Conservation (phyloP, 2,888 invertebrate species). For the Hirtodrosophila histrioides region DNA sequence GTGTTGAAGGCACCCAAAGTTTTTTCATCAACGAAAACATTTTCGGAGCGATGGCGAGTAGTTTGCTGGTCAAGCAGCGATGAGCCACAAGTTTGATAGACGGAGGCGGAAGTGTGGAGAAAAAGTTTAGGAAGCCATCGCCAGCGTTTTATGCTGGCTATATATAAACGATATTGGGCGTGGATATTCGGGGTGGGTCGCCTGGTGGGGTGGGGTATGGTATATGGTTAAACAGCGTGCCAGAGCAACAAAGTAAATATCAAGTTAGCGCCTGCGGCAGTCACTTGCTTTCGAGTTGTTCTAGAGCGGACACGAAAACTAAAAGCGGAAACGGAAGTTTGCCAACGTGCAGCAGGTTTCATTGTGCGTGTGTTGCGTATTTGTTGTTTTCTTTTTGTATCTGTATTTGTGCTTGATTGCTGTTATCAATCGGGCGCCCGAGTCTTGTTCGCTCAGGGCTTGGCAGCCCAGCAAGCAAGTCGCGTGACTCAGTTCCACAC, state of each 20-base stretch:
- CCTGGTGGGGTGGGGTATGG: not conserved
- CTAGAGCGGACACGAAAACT: conserved; percentile 64
- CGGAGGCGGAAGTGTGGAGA: conserved; percentile 63
- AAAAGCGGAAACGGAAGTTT: conserved; percentile 78
- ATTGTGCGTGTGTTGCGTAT: conserved; percentile 56
- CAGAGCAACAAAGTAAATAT: conserved; percentile 76
- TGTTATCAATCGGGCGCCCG: conserved; percentile 40
- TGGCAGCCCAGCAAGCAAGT: conserved; percentile 26
- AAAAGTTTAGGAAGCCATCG: conserved; percentile 50
- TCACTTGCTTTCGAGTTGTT: conserved; percentile 50
- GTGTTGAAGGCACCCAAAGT: conserved; percentile 76
- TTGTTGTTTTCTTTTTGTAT: conserved; percentile 24
- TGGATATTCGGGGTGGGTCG: conserved; percentile 2
- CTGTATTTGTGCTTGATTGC: conserved; percentile 37
- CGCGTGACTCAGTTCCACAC: conserved; percentile 11
- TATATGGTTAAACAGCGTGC: conserved; percentile 64
- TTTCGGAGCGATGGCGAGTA: conserved; percentile 48
- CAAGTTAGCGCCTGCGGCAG: conserved; percentile 75
- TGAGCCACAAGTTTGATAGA: conserved; percentile 65
- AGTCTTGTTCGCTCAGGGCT: conserved; percentile 1
- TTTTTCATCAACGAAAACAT: conserved; percentile 81
- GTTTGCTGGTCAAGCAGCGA: conserved; percentile 71
- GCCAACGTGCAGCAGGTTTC: conserved; percentile 54
- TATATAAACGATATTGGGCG: conserved; percentile 24
- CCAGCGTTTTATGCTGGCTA: conserved; percentile 3